A percentile compares a stretch with the other conserved stretches of the same genome.
These are phyloP conservation scores for Gibbula magus DNA, from an alignment of 2,888 invertebrate species.

Conservation along the genomic window DNA sequence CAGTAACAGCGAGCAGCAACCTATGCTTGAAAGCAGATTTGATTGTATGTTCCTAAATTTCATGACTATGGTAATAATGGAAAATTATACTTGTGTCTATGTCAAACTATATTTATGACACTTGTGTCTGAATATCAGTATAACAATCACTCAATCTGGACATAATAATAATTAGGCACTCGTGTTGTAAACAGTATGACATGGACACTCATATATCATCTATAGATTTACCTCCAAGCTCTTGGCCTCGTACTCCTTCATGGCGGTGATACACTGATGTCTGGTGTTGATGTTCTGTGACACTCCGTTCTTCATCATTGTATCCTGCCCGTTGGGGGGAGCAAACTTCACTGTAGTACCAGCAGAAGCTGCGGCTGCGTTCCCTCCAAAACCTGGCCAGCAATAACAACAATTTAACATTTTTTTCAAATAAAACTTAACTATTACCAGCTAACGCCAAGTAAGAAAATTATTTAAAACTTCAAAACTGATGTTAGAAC, in stretches of 20 bases:
- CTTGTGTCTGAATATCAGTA: too few species aligned
- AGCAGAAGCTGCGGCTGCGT: slow-evolving; percentile 25
- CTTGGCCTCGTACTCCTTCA: slow-evolving; percentile 98
- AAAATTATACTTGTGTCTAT: too few species aligned
- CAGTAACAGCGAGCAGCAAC: too few species aligned
- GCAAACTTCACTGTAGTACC: slow-evolving; percentile 84
- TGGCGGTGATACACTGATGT: slow-evolving; percentile 97
- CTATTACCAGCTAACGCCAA: neutral
- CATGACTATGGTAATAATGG: too few species aligned
- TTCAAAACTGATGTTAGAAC: too few species aligned
- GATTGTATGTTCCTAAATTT: too few species aligned
- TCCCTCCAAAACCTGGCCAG: slow-evolving; percentile 42
- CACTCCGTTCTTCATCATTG: slow-evolving; percentile 84
- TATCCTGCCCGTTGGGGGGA: slow-evolving; percentile 89
- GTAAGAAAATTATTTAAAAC: too few species aligned
- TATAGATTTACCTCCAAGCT: slow-evolving; percentile 83
- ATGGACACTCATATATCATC: neutral
- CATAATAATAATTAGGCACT: too few species aligned
- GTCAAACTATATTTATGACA: too few species aligned
- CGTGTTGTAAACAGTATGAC: too few species aligned
- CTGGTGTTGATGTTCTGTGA: slow-evolving; percentile 89
- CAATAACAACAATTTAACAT: neutral
- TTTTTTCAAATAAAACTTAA: slow-evolving; percentile 25
- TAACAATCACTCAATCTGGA: too few species aligned
- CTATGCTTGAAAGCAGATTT: too few species aligned